Evolutionary conservation across 92 coral and sea anemone species (phyloP).

Genomic region (Diadumene lineata): DNA sequence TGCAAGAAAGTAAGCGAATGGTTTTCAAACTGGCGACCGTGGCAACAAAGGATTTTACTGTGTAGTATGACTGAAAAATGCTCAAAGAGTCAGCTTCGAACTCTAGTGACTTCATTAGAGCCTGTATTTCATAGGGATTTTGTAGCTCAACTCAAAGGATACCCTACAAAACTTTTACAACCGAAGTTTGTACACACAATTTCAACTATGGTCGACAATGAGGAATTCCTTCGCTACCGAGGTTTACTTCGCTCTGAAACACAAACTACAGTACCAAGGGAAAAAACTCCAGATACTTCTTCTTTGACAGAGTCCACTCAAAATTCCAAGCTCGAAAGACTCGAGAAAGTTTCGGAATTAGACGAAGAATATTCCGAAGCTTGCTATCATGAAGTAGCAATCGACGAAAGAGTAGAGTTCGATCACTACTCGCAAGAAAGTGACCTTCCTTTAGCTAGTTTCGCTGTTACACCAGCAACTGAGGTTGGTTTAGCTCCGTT

Average conservation of each 20-base stretch:
- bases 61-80: conserved; percentile 91
- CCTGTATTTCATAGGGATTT: conserved; percentile 99
- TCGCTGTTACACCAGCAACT: conserved; percentile 33
- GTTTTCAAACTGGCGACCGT: conserved; percentile 87
- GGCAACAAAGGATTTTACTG: conserved; percentile 90
- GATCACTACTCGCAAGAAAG: conserved; percentile 1
- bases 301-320: neutral
- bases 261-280: neutral
- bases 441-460: conserved; percentile 12
- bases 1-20: conserved; percentile 89
- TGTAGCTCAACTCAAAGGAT: conserved; percentile 79
- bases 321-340: neutral
- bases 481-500: conserved; percentile 34
- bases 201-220: conserved; percentile 28
- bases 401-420: conserved; percentile 31
- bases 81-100: conserved; percentile 72
- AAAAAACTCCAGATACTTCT: neutral
- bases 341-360: conserved; percentile 1
- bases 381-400: conserved; percentile 31
- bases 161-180: conserved; percentile 64
- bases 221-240: conserved; percentile 12
- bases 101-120: conserved; percentile 81
- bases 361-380: conserved; percentile 15
- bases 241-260: neutral
- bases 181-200: conserved; percentile 51